These are phyloP conservation scores for Oligia fasciuncula DNA, from an alignment of 2,888 invertebrate genomes.

Conservation along the genomic window DNA sequence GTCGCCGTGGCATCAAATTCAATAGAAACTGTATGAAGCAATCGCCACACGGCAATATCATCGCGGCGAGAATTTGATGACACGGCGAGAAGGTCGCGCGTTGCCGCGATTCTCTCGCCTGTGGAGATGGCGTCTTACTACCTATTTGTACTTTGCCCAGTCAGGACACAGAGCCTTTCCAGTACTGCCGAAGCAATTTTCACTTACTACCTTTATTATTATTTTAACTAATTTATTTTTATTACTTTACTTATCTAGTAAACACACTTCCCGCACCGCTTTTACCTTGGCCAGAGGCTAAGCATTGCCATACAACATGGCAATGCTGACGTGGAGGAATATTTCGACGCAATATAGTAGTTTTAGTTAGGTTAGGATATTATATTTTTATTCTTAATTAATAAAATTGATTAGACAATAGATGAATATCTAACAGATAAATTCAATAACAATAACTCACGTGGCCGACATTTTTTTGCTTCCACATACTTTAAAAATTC, in stretches of 20 bases:
- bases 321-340: too few relatives aligned
- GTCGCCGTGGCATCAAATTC: not conserved
- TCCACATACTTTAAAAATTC: conserved; percentile 39
- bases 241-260: too few relatives aligned
- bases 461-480: conserved; percentile 17
- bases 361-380: too few relatives aligned
- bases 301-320: too few relatives aligned
- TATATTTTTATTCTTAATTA: too few relatives aligned
- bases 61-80: not conserved
- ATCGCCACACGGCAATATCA: not conserved
- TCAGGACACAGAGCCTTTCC: not conserved
- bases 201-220: not conserved
- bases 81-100: too few relatives aligned
- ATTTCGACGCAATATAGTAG: too few relatives aligned
- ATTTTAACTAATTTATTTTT: too few relatives aligned
- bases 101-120: not conserved
- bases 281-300: too few relatives aligned
- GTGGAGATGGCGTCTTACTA: not conserved
- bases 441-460: conserved; percentile 9
- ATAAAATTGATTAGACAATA: too few relatives aligned
- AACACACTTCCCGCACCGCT: too few relatives aligned
- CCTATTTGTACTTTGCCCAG: not conserved
- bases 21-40: not conserved
- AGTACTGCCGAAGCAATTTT: not conserved
- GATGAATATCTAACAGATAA: too few relatives aligned